Evolutionary conservation across 2,888 invertebrate species (phyloP).

Genomic region (Helleia helle): DNA sequence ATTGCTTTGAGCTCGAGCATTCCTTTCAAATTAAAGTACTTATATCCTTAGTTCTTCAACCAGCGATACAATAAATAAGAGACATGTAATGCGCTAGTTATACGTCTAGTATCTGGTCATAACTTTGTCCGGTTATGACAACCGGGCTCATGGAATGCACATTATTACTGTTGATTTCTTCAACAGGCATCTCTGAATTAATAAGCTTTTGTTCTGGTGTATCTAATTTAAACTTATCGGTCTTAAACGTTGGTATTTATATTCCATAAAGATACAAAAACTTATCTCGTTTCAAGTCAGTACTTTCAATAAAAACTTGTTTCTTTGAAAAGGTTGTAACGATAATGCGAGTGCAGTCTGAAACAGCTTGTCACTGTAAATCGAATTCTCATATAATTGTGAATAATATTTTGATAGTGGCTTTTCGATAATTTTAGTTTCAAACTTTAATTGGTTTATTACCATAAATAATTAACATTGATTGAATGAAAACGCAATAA

Average conservation of each 20-base stretch:
- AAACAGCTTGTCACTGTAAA: background rate
- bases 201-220: slow-evolving; percentile 28
- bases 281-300: slow-evolving; percentile 1
- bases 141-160: slow-evolving; percentile 37
- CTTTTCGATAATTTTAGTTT: too few relatives aligned
- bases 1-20: too few relatives aligned
- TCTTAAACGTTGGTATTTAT: slow-evolving; percentile 10
- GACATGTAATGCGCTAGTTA: slow-evolving; percentile 8
- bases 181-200: slow-evolving; percentile 29
- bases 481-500: too few relatives aligned
- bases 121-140: slow-evolving; percentile 40
- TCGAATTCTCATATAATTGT: slow-evolving; percentile 1
- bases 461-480: too few relatives aligned
- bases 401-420: too few relatives aligned
- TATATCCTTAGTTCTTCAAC: background rate
- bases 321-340: slow-evolving; percentile 5
- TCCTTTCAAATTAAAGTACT: too few relatives aligned
- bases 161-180: slow-evolving; percentile 33
- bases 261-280: slow-evolving; percentile 13
- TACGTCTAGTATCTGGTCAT: slow-evolving; percentile 17
- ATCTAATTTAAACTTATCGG: slow-evolving; percentile 13
- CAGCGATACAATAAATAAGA: slow-evolving; percentile 1
- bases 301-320: slow-evolving; percentile 10
- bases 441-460: too few relatives aligned
- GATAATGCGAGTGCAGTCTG: slow-evolving; percentile 5